phyloP scores from a whole-genome alignment of 2,113 vertebrate species.

The Mobula hypostoma region DNA sequence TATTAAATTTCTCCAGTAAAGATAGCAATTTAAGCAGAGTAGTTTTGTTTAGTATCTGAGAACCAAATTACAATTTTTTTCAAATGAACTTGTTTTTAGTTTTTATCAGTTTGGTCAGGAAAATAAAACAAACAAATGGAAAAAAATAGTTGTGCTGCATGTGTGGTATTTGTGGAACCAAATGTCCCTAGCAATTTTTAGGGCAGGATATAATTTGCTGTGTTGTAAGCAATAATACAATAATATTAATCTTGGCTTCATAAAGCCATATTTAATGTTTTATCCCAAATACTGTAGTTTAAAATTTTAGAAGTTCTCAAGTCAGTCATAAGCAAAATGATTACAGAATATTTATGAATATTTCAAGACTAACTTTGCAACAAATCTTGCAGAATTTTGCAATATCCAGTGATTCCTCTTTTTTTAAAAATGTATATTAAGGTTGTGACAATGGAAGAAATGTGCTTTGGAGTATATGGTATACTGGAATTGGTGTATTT shows the following conservation, averaged over 20 bases:
- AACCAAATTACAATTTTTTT: no score
- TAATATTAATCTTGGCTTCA: neutral
- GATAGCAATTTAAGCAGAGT: no score
- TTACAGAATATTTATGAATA: neutral
- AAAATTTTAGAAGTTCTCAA: neutral
- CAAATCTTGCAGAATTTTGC: neutral
- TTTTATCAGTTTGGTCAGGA: no score
- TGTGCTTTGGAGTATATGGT: neutral
- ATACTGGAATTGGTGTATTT: neutral
- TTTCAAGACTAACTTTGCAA: neutral
- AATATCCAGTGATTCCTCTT: neutral
- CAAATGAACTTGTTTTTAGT: no score
- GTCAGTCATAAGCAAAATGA: neutral
- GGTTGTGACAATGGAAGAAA: constrained; percentile 12
- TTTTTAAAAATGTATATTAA: neutral
- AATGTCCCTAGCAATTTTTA: neutral
- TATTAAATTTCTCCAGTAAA: no score
- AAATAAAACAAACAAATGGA: no score
- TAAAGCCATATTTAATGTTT: neutral
- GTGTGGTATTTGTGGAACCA: neutral
- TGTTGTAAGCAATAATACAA: neutral
- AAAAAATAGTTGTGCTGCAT: no score
- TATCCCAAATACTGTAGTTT: neutral
- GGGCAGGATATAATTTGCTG: neutral
- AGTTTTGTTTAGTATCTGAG: no score